Percentiles rank a stretch among this genome's conserved stretches.
phyloP scores from a whole-genome alignment of 2,113 vertebrate species.

The Heterochromis multidens region DNA sequence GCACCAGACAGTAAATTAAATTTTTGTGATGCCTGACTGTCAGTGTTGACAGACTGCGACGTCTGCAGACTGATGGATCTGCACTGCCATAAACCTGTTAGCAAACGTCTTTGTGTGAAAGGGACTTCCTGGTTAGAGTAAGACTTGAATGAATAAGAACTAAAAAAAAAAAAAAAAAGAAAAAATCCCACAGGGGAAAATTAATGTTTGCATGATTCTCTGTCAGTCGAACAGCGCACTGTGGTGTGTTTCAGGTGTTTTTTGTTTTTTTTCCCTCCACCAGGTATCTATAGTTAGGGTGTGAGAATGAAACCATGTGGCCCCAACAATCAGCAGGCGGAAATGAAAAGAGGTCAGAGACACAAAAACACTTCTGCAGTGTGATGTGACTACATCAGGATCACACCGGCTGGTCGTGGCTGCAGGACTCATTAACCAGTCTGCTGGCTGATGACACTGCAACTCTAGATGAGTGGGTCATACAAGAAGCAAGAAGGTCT shows the following conservation, averaged over 20 bases:
- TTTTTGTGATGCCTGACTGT: neutral
- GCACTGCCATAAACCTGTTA: neutral
- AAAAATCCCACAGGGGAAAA: slow-evolving; percentile 39
- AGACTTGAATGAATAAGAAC: slow-evolving; percentile 49
- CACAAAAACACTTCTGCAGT: slow-evolving; percentile 7
- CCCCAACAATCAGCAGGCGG: slow-evolving; percentile 33
- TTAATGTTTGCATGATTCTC: slow-evolving; percentile 24
- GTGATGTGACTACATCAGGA: slow-evolving; percentile 1
- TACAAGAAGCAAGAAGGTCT: neutral
- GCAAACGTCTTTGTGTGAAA: slow-evolving; percentile 9
- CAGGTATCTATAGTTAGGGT: slow-evolving; percentile 45
- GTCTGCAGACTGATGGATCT: neutral
- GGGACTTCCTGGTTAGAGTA: slow-evolving; percentile 62
- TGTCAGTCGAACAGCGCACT: neutral
- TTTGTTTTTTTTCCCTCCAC: neutral
- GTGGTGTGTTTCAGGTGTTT: slow-evolving; percentile 34
- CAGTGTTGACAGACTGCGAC: neutral
- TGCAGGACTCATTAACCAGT: neutral
- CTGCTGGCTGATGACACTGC: slow-evolving; percentile 8
- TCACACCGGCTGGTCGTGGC: neutral
- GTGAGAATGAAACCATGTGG: slow-evolving; percentile 53
- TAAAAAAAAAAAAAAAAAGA: neutral
- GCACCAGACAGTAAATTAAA: neutral
- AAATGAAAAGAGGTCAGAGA: slow-evolving; percentile 65
- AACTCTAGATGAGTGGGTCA: neutral